These are phyloP conservation scores for Micromussa lordhowensis DNA, from an alignment of 92 coral and sea anemone genomes.

Conservation along the genomic window DNA sequence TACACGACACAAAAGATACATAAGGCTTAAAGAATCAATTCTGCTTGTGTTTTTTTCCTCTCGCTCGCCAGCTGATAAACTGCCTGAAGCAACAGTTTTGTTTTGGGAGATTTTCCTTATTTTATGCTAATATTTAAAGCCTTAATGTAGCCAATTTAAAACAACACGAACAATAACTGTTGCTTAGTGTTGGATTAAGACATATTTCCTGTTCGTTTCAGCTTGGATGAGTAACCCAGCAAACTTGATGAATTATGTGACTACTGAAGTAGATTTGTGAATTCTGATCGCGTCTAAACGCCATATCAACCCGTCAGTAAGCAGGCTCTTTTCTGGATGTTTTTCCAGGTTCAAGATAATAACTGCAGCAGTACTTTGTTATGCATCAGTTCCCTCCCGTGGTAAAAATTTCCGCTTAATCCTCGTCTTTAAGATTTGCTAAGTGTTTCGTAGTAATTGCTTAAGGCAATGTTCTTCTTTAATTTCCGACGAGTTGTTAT, in stretches of 20 bases:
- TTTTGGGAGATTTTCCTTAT: neutral
- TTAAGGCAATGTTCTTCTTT: conserved; percentile 30
- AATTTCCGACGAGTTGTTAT: conserved; percentile 54
- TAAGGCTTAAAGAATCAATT: neutral
- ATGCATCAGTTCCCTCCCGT: neutral
- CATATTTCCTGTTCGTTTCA: neutral
- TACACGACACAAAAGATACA: conserved; percentile 25
- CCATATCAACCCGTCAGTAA: neutral
- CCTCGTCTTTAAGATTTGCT: conserved; percentile 20
- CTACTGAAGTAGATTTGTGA: neutral
- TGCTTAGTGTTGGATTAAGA: neutral
- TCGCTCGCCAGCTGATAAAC: neutral
- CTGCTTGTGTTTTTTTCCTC: conserved; percentile 21
- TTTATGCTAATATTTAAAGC: conserved; percentile 7
- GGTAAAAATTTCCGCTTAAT: conserved; percentile 28
- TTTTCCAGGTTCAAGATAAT: neutral
- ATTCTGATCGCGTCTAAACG: neutral
- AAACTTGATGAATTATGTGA: neutral
- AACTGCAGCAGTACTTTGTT: neutral
- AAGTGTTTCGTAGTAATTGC: conserved; percentile 36
- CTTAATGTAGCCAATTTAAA: neutral
- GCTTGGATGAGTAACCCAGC: neutral
- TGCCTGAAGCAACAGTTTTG: neutral
- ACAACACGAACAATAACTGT: neutral
- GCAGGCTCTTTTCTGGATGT: neutral